phyloP scores from a whole-genome alignment of 2,888 invertebrate genomes.

The Lasius fuliginosus region DNA sequence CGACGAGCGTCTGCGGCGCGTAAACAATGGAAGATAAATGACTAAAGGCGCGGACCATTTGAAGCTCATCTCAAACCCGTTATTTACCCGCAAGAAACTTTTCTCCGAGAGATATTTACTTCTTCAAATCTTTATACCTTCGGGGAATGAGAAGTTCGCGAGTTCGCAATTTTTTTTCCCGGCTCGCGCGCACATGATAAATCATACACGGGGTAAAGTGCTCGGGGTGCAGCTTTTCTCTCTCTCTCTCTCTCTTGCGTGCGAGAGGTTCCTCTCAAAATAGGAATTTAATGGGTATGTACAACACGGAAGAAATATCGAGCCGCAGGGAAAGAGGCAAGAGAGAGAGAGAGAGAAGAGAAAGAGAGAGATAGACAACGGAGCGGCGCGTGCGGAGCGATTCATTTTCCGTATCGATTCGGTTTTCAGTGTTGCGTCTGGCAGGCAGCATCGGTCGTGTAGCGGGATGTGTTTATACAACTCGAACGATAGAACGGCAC shows the following conservation, averaged over 20 bases:
- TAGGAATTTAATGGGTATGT: conserved; percentile 32
- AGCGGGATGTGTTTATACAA: conserved; percentile 28
- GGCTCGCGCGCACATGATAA: background rate
- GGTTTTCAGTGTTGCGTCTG: conserved; percentile 47
- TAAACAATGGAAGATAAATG: background rate
- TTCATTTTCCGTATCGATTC: conserved; percentile 55
- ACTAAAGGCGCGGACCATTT: background rate
- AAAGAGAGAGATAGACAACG: background rate
- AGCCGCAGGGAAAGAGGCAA: background rate
- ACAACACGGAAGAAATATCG: conserved; percentile 30
- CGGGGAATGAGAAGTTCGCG: background rate
- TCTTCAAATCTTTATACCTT: background rate
- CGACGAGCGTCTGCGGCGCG: background rate
- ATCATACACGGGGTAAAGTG: conserved; percentile 4
- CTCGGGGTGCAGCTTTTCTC: background rate
- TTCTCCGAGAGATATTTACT: background rate
- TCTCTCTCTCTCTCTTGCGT: background rate
- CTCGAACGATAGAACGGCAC: background rate
- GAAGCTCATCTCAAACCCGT: background rate
- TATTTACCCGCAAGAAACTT: background rate
- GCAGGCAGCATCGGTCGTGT: conserved; percentile 22
- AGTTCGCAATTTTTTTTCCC: background rate
- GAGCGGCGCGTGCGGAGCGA: conserved; percentile 34
- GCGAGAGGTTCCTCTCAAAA: background rate
- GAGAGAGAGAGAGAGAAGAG: background rate